phyloP scores from a whole-genome alignment of 2,113 vertebrate genomes.

The Hydropotes inermis region DNA sequence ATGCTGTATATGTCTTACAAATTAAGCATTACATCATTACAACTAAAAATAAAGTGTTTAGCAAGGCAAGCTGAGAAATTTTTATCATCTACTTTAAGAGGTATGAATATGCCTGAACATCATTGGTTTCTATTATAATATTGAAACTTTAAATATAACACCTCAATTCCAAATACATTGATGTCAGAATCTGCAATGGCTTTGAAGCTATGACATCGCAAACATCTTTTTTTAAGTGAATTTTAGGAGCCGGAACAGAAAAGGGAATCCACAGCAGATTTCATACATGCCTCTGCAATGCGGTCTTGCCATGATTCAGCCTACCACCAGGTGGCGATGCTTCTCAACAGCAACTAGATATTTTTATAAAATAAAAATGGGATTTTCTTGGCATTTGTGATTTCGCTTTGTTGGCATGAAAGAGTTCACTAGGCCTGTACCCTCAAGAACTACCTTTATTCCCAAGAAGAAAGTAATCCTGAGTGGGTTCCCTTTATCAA shows the following conservation, averaged over 20 bases:
- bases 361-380: not conserved
- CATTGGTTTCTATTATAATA: not conserved
- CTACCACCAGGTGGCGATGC: slow-evolving; percentile 55
- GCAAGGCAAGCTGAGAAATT: slow-evolving; percentile 39
- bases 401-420: not conserved
- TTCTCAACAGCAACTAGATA: not conserved
- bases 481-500: not conserved
- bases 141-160: not conserved
- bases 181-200: not conserved
- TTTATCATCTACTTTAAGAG: not conserved
- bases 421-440: not conserved
- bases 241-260: not conserved
- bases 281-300: not conserved
- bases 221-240: not conserved
- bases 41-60: slow-evolving; percentile 74
- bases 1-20: slow-evolving; percentile 77
- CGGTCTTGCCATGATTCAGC: not conserved
- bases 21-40: slow-evolving; percentile 78
- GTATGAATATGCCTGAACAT: not conserved
- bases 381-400: not conserved
- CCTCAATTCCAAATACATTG: not conserved
- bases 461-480: not conserved
- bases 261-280: not conserved
- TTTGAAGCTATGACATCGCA: not conserved
- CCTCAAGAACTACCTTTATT: not conserved